phyloP scores from a whole-genome alignment of 2,888 invertebrate species.

The Leucophenga maculata region DNA sequence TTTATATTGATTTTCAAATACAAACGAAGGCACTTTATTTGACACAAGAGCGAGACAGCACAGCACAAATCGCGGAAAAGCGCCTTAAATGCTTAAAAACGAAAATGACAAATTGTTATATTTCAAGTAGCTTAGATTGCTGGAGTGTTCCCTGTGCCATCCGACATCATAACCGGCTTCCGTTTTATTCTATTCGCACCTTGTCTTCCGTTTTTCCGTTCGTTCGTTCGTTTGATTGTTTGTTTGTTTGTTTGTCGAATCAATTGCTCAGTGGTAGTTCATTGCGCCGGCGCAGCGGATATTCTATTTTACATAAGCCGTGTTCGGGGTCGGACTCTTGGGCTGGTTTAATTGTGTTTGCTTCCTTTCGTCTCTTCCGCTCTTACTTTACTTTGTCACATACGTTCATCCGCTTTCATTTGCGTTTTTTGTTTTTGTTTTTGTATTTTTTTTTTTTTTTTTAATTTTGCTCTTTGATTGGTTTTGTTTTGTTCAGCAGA shows the following conservation, averaged over 20 bases:
- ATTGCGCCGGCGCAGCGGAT: conserved; percentile 50
- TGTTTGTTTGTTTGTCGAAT: conserved; percentile 33
- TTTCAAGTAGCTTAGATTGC: neutral
- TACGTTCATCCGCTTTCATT: conserved; percentile 26
- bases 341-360: neutral
- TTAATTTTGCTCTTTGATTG: conserved; percentile 27
- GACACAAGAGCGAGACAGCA: too few relatives aligned
- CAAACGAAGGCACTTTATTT: too few relatives aligned
- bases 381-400: neutral
- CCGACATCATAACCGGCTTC: conserved; percentile 23
- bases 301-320: conserved; percentile 45
- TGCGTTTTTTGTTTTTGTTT: conserved; percentile 27
- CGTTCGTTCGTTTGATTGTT: conserved; percentile 28
- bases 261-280: conserved; percentile 45
- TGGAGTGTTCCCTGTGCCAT: too few relatives aligned
- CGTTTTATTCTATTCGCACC: conserved; percentile 30
- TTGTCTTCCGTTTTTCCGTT: conserved; percentile 9
- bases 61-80: conserved; percentile 56
- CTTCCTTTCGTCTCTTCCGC: neutral
- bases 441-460: conserved; percentile 11
- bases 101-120: too few relatives aligned
- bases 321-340: neutral
- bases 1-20: too few relatives aligned
- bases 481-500: conserved; percentile 59
- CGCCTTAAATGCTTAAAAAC: neutral